Conservation (phyloP, 1,140 invertebrate species). For the Papilio polytes region DNA sequence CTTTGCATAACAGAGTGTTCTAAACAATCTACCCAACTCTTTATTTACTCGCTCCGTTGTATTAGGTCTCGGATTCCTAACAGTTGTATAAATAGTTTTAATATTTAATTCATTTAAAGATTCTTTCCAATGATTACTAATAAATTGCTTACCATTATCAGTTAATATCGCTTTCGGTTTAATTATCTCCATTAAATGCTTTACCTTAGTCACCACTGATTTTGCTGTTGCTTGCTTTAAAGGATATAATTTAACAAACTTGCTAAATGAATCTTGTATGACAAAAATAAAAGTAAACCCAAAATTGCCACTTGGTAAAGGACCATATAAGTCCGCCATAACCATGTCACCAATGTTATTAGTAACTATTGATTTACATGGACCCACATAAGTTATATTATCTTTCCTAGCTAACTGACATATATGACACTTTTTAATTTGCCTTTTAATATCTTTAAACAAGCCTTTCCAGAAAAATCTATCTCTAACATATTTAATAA, state of each 20-base stretch:
- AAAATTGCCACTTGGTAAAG: slow-evolving; percentile 48
- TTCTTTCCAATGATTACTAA: slow-evolving; percentile 38
- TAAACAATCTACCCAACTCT: slow-evolving; percentile 57
- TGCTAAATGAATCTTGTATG: slow-evolving; percentile 61
- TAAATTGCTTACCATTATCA: slow-evolving; percentile 51
- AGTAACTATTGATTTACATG: slow-evolving; percentile 44
- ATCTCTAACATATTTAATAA: too few relatives aligned
- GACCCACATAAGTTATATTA: slow-evolving; percentile 40
- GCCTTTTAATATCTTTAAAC: slow-evolving; percentile 41
- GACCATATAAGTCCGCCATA: slow-evolving; percentile 60
- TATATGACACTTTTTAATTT: slow-evolving; percentile 51
- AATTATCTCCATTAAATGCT: slow-evolving; percentile 41
- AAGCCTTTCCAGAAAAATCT: too few relatives aligned
- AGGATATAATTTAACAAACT: slow-evolving; percentile 60
- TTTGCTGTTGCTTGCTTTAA: slow-evolving; percentile 53
- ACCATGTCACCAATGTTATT: slow-evolving; percentile 51
- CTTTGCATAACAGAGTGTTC: slow-evolving; percentile 32
- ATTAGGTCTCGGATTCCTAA: slow-evolving; percentile 59
- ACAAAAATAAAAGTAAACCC: slow-evolving; percentile 49
- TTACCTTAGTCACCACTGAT: slow-evolving; percentile 42
- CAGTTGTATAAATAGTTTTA: slow-evolving; percentile 49
- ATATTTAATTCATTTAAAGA: slow-evolving; percentile 41
- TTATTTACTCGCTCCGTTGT: slow-evolving; percentile 52
- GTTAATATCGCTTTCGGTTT: slow-evolving; percentile 44
- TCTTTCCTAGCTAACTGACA: slow-evolving; percentile 45